A percentile compares a stretch with the other conserved stretches of the same genome.
phyloP scores from a whole-genome alignment of 2,797 vertebrate genomes.

The Pteronotus mesoamericanus region DNA sequence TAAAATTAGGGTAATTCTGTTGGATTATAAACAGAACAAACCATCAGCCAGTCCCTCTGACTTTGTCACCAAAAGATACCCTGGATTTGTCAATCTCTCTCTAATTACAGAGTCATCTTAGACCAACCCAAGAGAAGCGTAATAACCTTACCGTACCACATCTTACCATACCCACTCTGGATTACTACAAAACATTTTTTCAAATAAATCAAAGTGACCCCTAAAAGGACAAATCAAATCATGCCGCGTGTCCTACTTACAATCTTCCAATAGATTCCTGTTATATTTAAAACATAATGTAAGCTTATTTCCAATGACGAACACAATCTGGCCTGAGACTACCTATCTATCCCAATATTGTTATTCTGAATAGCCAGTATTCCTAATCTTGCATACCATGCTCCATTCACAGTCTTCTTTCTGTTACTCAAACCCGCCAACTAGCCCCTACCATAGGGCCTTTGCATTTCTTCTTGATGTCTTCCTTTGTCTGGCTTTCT shows the following conservation, averaged over 20 bases:
- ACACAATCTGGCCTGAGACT: neutral
- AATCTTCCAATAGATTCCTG: neutral
- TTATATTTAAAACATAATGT: neutral
- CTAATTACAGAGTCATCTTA: constrained; percentile 23
- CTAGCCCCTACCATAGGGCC: neutral
- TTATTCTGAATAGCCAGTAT: neutral
- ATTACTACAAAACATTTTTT: constrained; percentile 1
- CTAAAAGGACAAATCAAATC: constrained; percentile 19
- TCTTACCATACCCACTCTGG: neutral
- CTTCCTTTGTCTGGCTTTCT: neutral
- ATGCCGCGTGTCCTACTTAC: neutral
- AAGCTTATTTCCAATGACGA: neutral
- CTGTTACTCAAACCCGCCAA: neutral
- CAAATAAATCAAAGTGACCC: neutral
- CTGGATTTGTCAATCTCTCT: constrained; percentile 21
- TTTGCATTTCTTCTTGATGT: neutral
- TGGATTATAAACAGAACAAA: constrained; percentile 11
- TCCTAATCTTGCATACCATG: neutral
- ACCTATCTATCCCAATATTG: neutral
- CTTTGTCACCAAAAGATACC: constrained; percentile 8
- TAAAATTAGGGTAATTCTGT: neutral
- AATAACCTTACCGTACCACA: neutral
- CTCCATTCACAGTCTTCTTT: neutral
- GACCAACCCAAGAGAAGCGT: neutral
- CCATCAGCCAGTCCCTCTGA: neutral